Percentiles rank a stretch among this genome's conserved stretches.
Evolutionary conservation across 2,797 vertebrate species (phyloP).

Genomic region (Scarus forsteni): DNA sequence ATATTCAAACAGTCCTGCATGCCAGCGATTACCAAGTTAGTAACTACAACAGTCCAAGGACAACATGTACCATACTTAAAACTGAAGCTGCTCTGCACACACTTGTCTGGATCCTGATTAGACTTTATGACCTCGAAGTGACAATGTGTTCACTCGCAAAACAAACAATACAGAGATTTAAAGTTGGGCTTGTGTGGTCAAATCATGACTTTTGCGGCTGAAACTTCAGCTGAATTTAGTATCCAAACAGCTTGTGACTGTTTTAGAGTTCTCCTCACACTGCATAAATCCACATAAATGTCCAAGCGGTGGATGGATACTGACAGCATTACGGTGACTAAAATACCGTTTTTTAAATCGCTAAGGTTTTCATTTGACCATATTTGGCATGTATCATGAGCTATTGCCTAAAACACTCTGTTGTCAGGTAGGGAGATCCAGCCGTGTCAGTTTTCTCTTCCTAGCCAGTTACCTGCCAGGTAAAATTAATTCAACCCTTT

Average conservation of each 20-base stretch:
- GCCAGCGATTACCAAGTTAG: slow-evolving; percentile 48
- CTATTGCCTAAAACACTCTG: slow-evolving; percentile 39
- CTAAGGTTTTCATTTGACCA: slow-evolving; percentile 29
- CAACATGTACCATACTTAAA: slow-evolving; percentile 52
- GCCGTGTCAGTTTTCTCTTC: too few species aligned
- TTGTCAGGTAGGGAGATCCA: slow-evolving; percentile 1
- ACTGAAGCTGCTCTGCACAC: slow-evolving; percentile 22
- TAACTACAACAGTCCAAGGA: slow-evolving; percentile 51
- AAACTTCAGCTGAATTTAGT: slow-evolving; percentile 40
- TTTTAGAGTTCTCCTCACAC: slow-evolving; percentile 28
- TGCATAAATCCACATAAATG: slow-evolving; percentile 53
- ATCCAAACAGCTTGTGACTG: slow-evolving; percentile 37
- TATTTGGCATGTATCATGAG: slow-evolving; percentile 44
- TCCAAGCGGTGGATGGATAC: slow-evolving; percentile 28
- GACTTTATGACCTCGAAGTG: slow-evolving; percentile 44
- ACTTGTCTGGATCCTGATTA: slow-evolving; percentile 40
- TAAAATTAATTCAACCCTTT: too few species aligned
- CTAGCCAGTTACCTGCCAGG: too few species aligned
- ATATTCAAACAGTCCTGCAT: slow-evolving; percentile 38
- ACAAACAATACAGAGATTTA: slow-evolving; percentile 44
- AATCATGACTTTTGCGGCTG: slow-evolving; percentile 2
- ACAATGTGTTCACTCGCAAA: slow-evolving; percentile 22
- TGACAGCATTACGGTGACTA: slow-evolving; percentile 54
- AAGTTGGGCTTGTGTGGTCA: slow-evolving; percentile 48
- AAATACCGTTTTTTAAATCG: slow-evolving; percentile 47